A percentile compares a stretch with the other conserved stretches of the same genome.
These are phyloP conservation scores for Mamestra brassicae DNA, from an alignment of 2,888 invertebrate genomes.

Conservation along the genomic window DNA sequence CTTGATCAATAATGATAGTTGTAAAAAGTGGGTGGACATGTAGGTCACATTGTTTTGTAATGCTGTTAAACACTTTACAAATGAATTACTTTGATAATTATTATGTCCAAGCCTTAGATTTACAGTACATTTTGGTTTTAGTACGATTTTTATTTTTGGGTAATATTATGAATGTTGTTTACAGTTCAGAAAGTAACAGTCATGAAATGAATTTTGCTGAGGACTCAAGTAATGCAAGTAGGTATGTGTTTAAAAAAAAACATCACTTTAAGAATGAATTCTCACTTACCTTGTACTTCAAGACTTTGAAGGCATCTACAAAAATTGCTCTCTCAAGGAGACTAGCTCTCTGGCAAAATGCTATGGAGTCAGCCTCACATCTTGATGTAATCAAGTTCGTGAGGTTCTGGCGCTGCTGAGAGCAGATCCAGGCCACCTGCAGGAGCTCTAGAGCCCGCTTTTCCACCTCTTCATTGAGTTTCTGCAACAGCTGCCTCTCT, in stretches of 20 bases:
- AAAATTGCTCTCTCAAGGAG: slow-evolving; percentile 91
- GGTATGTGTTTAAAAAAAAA: background rate
- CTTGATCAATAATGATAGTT: slow-evolving; percentile 36
- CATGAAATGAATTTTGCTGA: background rate
- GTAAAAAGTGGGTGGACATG: slow-evolving; percentile 74
- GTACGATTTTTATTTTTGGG: background rate
- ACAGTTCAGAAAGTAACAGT: background rate
- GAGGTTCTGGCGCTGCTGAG: slow-evolving; percentile 96
- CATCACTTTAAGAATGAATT: background rate
- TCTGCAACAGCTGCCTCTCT: slow-evolving; percentile 95
- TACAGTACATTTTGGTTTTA: background rate
- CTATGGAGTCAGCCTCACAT: slow-evolving; percentile 94
- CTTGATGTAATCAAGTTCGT: slow-evolving; percentile 94
- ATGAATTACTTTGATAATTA: slow-evolving; percentile 8
- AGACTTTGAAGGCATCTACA: slow-evolving; percentile 95
- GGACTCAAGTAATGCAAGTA: too few species aligned
- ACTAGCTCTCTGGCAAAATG: slow-evolving; percentile 93
- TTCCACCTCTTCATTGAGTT: slow-evolving; percentile 94
- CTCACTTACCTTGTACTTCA: slow-evolving; percentile 94
- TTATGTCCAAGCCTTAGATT: background rate
- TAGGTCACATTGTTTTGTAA: slow-evolving; percentile 52
- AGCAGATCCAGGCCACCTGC: slow-evolving; percentile 96
- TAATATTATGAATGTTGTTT: background rate
- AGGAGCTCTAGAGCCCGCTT: slow-evolving; percentile 90
- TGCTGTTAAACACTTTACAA: slow-evolving; percentile 7